Base-by-base conservation (phyloP, 2,797 vertebrate genomes). In the Pelochelys cantorii region DNA sequence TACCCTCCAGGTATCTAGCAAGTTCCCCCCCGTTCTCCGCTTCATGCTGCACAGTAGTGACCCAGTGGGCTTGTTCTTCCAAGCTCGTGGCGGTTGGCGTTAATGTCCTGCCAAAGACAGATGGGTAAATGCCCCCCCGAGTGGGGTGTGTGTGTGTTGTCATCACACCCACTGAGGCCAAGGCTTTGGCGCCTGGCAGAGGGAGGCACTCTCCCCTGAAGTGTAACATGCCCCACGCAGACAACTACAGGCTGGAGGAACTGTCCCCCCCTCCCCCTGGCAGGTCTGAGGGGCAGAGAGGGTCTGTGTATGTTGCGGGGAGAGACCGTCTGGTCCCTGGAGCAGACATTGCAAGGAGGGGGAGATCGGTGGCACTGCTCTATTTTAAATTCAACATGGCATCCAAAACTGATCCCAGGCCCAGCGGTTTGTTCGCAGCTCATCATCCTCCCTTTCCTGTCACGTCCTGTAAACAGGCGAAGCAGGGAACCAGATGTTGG, bases 401-500 rank as follows among this genome's bases (percentile, higher is more conserved):
- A 0, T 22, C 12, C 65, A 78, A 62, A 80, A 14, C 17, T 2
- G 0, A 85, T 37, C 86, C 53, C 85, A 4, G 0, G 34, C 79
- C 79, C 4, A 0, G 60, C 86, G 42, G 92, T 83, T 92, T 91
- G 79, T 85, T 90, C 18, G 0, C 90, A 5, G 83, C 37, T 94
- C 22, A 1, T 79, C 0, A 0, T 34, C 0, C 2, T 71, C 91
- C 59, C 2, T 27, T 85, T 34, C 65, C 87, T 1, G 0, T n/a
- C 23, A 5, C 84, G 86, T n/a, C 74, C 68, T 55, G 85, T 78
- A 17, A 42, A 60, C 68, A 37, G 53, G 56, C 90, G 48, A 74
- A 68, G 17, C 23, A 42, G 86, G 85, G 78, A 62, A 57, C 55
- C 96, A 94, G 94, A 92, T 92, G 95, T 55, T 83, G 37, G 42